These are phyloP conservation scores for Scomber scombrus DNA, from an alignment of 2,113 vertebrate genomes.

Conservation along the genomic window DNA sequence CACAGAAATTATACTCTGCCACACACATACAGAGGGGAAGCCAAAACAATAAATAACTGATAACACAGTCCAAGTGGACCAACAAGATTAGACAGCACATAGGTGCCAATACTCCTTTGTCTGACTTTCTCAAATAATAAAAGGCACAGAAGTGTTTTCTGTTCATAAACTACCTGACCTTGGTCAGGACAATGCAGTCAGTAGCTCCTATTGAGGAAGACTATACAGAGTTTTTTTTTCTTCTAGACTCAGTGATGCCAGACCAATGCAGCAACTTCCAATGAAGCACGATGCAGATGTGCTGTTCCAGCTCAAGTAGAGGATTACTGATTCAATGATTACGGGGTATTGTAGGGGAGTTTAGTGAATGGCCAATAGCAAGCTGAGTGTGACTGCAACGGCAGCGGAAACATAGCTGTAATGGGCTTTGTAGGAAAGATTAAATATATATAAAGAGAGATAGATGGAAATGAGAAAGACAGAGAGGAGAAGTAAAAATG, in stretches of 20 bases:
- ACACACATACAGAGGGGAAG: slow-evolving; percentile 9
- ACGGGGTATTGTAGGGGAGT: slow-evolving; percentile 67
- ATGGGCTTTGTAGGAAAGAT: slow-evolving; percentile 70
- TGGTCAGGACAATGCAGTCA: slow-evolving; percentile 72
- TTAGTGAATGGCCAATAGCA: slow-evolving; percentile 69
- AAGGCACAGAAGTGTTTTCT: slow-evolving; percentile 48
- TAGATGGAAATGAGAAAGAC: slow-evolving; percentile 54
- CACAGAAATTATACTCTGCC: slow-evolving; percentile 1
- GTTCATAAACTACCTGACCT: slow-evolving; percentile 69
- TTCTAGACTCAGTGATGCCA: slow-evolving; percentile 53
- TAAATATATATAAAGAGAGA: slow-evolving; percentile 63
- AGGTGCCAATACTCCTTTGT: slow-evolving; percentile 46
- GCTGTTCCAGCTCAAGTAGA: slow-evolving; percentile 65
- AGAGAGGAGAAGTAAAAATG: slow-evolving; percentile 45
- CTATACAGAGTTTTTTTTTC: slow-evolving; percentile 53
- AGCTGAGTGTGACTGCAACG: slow-evolving; percentile 68
- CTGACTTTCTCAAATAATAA: slow-evolving; percentile 27
- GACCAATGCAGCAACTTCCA: slow-evolving; percentile 61
- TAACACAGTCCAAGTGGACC: slow-evolving; percentile 38
- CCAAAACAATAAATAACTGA: slow-evolving; percentile 45
- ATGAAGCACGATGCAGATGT: slow-evolving; percentile 59
- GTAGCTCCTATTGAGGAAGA: slow-evolving; percentile 47
- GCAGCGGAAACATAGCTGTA: slow-evolving; percentile 61
- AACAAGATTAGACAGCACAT: slow-evolving; percentile 57
- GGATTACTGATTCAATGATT: slow-evolving; percentile 82